Base-by-base conservation (phyloP, 2,113 vertebrate species). In the Lophochroa leadbeateri region DNA sequence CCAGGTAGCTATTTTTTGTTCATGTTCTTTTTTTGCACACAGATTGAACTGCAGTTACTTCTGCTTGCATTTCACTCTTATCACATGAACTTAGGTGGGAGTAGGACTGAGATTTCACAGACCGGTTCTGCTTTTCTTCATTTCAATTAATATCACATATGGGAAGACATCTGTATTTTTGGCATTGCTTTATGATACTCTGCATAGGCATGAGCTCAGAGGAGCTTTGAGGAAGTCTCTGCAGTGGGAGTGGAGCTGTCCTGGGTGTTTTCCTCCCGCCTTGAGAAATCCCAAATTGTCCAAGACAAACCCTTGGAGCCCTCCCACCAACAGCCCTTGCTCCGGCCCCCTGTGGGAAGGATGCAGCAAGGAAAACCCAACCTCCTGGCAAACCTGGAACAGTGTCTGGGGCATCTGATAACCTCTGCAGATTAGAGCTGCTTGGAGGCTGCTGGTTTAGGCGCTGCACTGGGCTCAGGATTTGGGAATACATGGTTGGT, bases 301-400 rank as follows among this genome's bases (percentile, higher is more conserved):
- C 23, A 37, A 31, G 55, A 67, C 13, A 52, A 65, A 53, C 20
- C 55, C 49, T 39, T 33, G 57, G 61, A 79, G 39, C 16, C 50
- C 10, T 84, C 39, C 35, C 50, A 46, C 25, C 25, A 2, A 2
- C 17, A 25, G 44, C n/a, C 6, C 50, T 74, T 9, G 0, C 27
- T 17, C 55, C 2, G 3, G 19, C 16, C 63, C 15, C 21, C 65
- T 4, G 14, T 2, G 1, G 49, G 20, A 75, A 25, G 68, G 27
- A 28, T 8, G 6, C 1, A 3, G 20, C 0, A 1, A 11, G 4
- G 78, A 79, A 88, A 92, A 37, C 25, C 74, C 5, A 0, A 11
- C 47, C 31, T 55, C 37, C 14, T 31, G 27, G 55, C 58, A 79
- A 76, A 49, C 63, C n/a, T 67, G 50, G 29, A 58, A 7, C 18